Percentiles rank a stretch among this genome's conserved stretches.
phyloP scores from a whole-genome alignment of 2,888 invertebrate species.

The Drosophila phalerata region DNA sequence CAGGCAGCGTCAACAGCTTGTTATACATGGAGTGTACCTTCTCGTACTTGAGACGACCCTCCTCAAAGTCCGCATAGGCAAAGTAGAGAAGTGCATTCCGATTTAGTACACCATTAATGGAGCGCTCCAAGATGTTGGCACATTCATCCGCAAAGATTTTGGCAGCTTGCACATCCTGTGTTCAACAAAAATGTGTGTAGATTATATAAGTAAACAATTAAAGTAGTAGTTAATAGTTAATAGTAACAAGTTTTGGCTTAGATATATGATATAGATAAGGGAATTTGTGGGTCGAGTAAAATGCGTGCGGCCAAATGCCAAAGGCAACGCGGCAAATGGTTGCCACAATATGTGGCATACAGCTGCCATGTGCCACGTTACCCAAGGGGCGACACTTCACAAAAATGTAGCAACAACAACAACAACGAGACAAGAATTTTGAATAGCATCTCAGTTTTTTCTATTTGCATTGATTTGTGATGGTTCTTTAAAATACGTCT shows the following conservation, averaged over 20 bases:
- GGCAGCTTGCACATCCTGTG: conserved; percentile 95
- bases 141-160: conserved; percentile 98
- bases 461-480: conserved; percentile 54
- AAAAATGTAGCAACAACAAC: conserved; percentile 57
- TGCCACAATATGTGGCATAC: neutral
- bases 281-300: conserved; percentile 65
- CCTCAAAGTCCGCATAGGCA: conserved; percentile 99
- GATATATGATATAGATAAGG: neutral
- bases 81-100: conserved; percentile 98
- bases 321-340: conserved; percentile 82
- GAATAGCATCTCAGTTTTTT: conserved; percentile 40
- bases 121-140: conserved; percentile 97
- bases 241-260: neutral
- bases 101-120: conserved; percentile 94
- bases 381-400: conserved; percentile 74
- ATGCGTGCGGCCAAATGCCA: conserved; percentile 73
- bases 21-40: conserved; percentile 98
- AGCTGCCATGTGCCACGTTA: conserved; percentile 60
- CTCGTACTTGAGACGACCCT: conserved; percentile 97
- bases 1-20: conserved; percentile 93
- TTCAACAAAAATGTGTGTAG: conserved; percentile 5
- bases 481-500: conserved; percentile 50
- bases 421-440: conserved; percentile 47
- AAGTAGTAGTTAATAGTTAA: neutral
- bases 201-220: neutral